Percentiles rank a stretch among this genome's conserved stretches.
These are phyloP conservation scores for Orientallactaga bullata DNA, from an alignment of 2,113 vertebrate genomes.

Conservation along the genomic window DNA sequence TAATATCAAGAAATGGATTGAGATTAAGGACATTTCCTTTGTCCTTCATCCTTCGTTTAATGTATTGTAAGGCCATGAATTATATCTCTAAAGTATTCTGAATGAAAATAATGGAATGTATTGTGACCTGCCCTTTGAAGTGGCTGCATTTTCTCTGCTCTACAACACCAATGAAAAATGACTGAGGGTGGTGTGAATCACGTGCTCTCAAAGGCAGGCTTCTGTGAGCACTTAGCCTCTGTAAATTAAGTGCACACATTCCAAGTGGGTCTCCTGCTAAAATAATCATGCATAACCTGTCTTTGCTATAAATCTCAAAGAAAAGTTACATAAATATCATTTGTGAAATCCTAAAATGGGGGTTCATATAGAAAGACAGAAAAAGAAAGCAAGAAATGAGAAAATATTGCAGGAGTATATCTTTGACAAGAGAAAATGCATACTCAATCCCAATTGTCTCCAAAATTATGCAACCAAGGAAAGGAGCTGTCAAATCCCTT, in stretches of 20 bases:
- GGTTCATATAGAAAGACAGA: background rate
- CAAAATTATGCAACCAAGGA: constrained; percentile 81
- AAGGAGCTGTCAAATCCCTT: constrained; percentile 84
- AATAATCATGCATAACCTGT: background rate
- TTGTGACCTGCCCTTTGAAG: background rate
- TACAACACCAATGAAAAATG: background rate
- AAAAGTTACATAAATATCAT: constrained; percentile 1
- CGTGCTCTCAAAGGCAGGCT: background rate
- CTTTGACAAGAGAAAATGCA: constrained; percentile 39
- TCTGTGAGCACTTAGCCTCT: background rate
- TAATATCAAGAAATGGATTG: background rate
- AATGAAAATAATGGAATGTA: background rate
- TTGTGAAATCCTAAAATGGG: background rate
- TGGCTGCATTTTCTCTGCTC: background rate
- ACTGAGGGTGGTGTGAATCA: background rate
- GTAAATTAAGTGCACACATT: background rate
- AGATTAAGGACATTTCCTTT: background rate
- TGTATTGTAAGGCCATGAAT: background rate
- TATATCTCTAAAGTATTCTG: background rate
- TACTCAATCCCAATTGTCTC: constrained; percentile 71
- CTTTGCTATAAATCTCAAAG: background rate
- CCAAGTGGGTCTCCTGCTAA: constrained; percentile 11
- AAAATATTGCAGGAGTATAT: background rate
- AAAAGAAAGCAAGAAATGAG: background rate
- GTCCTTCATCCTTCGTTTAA: background rate